These are phyloP conservation scores for Ormyrus thymus DNA, from an alignment of 2,888 invertebrate genomes.

Conservation along the genomic window DNA sequence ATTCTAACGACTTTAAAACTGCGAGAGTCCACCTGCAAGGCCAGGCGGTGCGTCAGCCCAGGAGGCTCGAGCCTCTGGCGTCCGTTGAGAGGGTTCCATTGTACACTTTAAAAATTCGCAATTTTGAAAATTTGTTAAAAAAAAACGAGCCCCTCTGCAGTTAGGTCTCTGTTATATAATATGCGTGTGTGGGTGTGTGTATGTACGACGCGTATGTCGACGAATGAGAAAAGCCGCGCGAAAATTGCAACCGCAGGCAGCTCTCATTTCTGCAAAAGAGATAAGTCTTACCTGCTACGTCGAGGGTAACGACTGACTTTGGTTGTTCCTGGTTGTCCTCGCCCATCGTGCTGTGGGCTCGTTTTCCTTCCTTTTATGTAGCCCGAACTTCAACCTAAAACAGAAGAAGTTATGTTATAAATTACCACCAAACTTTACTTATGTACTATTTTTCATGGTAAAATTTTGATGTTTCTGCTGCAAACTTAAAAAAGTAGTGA, in stretches of 20 bases:
- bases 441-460: no score
- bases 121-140: slow-evolving; percentile 13
- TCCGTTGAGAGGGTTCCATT: no score
- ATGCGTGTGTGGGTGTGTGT: not conserved
- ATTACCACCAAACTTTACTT: no score
- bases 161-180: slow-evolving; percentile 22
- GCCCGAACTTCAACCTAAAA: no score
- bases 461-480: no score
- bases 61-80: no score
- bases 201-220: not conserved
- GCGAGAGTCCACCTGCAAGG: no score
- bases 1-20: no score
- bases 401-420: no score
- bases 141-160: not conserved
- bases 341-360: slow-evolving; percentile 17
- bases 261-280: not conserved
- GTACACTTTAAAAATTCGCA: not conserved
- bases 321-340: slow-evolving; percentile 33
- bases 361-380: no score
- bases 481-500: no score
- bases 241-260: slow-evolving; percentile 12
- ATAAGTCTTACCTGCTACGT: slow-evolving; percentile 41
- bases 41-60: no score
- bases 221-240: slow-evolving; percentile 36
- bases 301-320: slow-evolving; percentile 4